These are phyloP conservation scores for Teinopalpus imperialis DNA, from an alignment of 2,888 invertebrate species.

Conservation along the genomic window DNA sequence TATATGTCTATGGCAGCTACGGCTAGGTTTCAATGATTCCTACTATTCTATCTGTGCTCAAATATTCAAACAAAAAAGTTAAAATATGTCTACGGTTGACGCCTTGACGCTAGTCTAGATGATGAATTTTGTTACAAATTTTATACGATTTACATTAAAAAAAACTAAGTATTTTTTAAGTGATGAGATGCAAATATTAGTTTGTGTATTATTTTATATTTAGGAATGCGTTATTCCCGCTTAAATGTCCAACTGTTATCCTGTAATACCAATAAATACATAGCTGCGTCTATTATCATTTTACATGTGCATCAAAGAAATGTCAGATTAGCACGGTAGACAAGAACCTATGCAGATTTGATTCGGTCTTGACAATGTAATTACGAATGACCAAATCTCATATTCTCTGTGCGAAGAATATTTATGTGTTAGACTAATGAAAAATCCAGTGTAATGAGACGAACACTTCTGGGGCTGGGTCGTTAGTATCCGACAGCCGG, in stretches of 20 bases:
- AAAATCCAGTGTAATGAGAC: constrained; percentile 61
- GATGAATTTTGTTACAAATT: constrained; percentile 50
- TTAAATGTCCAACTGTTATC: constrained; percentile 34
- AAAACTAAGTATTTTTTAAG: constrained; percentile 34
- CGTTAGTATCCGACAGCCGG: constrained; percentile 71
- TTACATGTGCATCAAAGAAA: constrained; percentile 73
- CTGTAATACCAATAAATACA: constrained; percentile 40
- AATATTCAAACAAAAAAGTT: constrained; percentile 31
- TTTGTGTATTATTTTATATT: constrained; percentile 32
- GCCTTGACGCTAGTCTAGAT: constrained; percentile 68
- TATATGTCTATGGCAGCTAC: too few species aligned
- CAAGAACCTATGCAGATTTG: constrained; percentile 49
- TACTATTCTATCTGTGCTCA: constrained; percentile 2
- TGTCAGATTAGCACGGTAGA: constrained; percentile 59
- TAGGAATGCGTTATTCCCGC: constrained; percentile 50
- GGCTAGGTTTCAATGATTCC: too few species aligned
- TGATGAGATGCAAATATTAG: constrained; percentile 38
- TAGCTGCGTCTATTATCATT: constrained; percentile 62
- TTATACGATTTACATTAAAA: constrained; percentile 37
- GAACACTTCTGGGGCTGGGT: constrained; percentile 60
- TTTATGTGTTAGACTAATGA: constrained; percentile 39
- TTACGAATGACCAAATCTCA: constrained; percentile 40
- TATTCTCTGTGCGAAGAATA: constrained; percentile 36
- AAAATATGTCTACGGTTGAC: constrained; percentile 67
- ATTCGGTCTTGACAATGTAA: constrained; percentile 64